These are phyloP conservation scores for Callospermophilus lateralis DNA, from an alignment of 2,113 vertebrate genomes.

Conservation along the genomic window DNA sequence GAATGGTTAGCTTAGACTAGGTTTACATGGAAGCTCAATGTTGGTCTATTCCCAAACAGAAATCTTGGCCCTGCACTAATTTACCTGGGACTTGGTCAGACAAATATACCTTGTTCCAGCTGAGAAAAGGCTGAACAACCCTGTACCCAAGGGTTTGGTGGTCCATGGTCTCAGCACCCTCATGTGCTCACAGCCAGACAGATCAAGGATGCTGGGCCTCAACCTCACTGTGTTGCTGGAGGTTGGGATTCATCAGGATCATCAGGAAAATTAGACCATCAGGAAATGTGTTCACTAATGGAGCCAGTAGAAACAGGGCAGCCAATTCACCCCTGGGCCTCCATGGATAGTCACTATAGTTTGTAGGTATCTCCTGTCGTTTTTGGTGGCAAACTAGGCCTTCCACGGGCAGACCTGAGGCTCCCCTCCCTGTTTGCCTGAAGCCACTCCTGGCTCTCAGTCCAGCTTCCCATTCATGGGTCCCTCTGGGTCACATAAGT, in stretches of 20 bases:
- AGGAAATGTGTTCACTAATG: background rate
- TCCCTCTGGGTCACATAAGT: background rate
- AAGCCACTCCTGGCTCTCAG: background rate
- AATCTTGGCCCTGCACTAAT: background rate
- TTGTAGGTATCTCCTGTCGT: background rate
- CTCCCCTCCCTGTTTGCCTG: too few species aligned
- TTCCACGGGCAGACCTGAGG: background rate
- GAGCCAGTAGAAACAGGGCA: background rate
- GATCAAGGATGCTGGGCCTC: too few species aligned
- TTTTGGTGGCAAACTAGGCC: background rate
- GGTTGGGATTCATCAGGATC: background rate
- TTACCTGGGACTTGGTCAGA: background rate
- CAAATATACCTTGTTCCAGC: accelerated
- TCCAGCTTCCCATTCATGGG: background rate
- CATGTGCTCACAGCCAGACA: background rate
- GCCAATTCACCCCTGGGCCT: accelerated
- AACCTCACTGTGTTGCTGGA: background rate
- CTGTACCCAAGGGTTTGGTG: background rate
- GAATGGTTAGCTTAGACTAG: background rate
- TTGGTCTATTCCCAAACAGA: background rate
- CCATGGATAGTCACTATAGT: background rate
- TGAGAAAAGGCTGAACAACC: background rate
- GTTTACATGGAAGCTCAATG: background rate
- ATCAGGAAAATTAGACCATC: too few species aligned
- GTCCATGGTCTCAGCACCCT: background rate